phyloP scores from a whole-genome alignment of 2,113 vertebrate species.

The Thalassarche chlororhynchos region DNA sequence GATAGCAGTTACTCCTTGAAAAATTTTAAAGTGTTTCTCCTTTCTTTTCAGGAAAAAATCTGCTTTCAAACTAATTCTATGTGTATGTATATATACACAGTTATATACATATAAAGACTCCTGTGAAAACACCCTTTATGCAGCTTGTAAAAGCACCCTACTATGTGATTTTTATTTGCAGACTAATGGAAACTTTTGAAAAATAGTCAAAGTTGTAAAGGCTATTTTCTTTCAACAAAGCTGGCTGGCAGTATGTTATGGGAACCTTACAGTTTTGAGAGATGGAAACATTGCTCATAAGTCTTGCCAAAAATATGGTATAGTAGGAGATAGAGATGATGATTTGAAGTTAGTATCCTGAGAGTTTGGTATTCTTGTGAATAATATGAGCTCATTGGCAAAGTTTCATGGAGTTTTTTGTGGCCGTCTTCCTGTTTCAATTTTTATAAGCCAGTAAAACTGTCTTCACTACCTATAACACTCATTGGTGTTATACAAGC shows the following conservation, averaged over 20 bases:
- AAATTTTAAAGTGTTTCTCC: background rate
- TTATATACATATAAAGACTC: background rate
- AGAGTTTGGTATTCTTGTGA: background rate
- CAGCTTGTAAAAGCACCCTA: background rate
- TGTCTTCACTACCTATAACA: background rate
- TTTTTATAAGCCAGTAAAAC: slow-evolving; percentile 11
- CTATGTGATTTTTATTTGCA: background rate
- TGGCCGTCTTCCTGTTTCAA: background rate
- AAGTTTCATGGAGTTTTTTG: background rate
- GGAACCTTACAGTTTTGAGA: background rate
- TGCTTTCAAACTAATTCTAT: background rate
- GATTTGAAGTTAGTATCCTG: background rate
- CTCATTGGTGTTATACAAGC: background rate
- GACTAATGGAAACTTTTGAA: background rate
- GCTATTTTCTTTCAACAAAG: background rate
- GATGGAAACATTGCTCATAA: background rate
- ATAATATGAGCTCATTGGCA: background rate
- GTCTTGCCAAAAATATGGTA: background rate
- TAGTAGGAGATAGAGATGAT: background rate
- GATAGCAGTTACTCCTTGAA: background rate
- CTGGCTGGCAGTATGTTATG: background rate
- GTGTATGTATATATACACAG: background rate
- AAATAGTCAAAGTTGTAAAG: background rate
- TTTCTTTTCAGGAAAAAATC: background rate
- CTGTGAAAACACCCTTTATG: background rate